Base-by-base conservation (phyloP, 2,888 invertebrate genomes). In the Zhengitettix transpicula region DNA sequence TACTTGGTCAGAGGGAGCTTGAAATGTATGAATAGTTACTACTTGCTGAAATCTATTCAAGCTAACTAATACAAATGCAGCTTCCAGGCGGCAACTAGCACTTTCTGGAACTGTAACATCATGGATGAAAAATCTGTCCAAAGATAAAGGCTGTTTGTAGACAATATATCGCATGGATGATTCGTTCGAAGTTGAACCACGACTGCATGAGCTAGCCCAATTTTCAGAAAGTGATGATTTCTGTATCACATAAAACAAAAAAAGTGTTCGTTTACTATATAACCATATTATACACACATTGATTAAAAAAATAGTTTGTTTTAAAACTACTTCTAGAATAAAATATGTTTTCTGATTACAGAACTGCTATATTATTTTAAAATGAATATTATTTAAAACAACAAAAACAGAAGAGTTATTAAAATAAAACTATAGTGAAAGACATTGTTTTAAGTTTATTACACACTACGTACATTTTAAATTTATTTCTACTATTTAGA, bases 1-100 rank as follows among this genome's bases (percentile, higher is more conserved):
- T 44, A 69, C 65, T 63, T 69, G 69, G 60, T 74, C 73, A 41
- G 69, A 69, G 15, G 71, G 68, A 17, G 74, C 72, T 65, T 74
- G 74, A 65, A 74, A 73, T n/a, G 74, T 74, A 66, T 73, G 74
- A 11, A 74, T 72, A 47, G 71, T 71, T n/a, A 72, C 69, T 58
- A 75, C 73, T 66, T 75, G 74, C 65, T 74, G 75, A 65, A 75
- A 75, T 53, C 74, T 67, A 65, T 75, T 75, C 57, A 74, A 66
- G 64, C 71, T 70, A 62, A 75, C 73, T 58, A 75, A 66, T 12
- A 74, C 72, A 65, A 74, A 75, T 40, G 73, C 71, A 57, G 69
- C 68, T 58, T 74, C 74, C 60, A 74, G 66, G 61, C 72, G 72
- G 63, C 71, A 70, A 15, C 70, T 66, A 16, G 67, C 66, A 47